These are phyloP conservation scores for Paratrypauchen microcephalus DNA, from an alignment of 2,797 vertebrate genomes.

Conservation along the genomic window DNA sequence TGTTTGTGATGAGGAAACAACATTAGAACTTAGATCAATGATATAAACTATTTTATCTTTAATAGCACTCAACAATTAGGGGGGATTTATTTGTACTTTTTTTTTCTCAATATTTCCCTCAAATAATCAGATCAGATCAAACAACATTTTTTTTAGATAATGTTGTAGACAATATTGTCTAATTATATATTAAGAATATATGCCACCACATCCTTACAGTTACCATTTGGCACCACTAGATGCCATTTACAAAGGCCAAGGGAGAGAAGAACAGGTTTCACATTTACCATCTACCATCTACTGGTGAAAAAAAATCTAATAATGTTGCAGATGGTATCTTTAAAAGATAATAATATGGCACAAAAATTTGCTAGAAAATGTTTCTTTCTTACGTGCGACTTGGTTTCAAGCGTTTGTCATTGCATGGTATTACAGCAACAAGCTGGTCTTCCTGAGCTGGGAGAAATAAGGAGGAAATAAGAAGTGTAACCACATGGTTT, in stretches of 20 bases:
- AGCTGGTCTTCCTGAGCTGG: constrained; percentile 85
- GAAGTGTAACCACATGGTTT: not conserved
- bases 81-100: not conserved
- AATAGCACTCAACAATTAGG: not conserved
- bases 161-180: no score
- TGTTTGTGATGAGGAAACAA: no score
- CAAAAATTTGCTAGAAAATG: not conserved
- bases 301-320: no score
- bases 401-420: constrained; percentile 86
- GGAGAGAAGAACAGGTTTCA: no score
- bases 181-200: no score
- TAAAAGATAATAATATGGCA: no score
- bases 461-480: constrained; percentile 1
- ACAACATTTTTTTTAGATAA: no score
- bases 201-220: no score
- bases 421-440: constrained; percentile 90
- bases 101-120: not conserved
- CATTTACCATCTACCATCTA: no score
- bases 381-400: constrained; percentile 81
- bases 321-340: no score
- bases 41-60: not conserved
- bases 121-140: not conserved
- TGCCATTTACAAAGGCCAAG: no score
- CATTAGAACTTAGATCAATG: not conserved
- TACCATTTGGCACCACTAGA: no score